Evolutionary conservation across 2,888 invertebrate species (phyloP).

Genomic region (Tenthredo amoena): DNA sequence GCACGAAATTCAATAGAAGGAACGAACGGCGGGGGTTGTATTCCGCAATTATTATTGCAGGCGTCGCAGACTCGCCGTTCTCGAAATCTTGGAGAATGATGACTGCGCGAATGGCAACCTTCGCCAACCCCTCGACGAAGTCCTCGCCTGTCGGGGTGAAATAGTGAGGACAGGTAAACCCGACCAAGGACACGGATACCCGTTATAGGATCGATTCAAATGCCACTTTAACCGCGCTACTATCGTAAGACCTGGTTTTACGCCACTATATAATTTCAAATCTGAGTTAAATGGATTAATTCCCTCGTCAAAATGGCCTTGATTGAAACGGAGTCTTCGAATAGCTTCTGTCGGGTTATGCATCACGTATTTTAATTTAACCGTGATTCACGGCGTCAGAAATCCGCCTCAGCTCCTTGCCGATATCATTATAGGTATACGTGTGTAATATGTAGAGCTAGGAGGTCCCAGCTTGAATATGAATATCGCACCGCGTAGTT

Average conservation of each 20-base stretch:
- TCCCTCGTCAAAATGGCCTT: neutral
- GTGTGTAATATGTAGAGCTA: neutral
- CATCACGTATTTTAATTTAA: too few relatives aligned
- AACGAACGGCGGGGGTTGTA: neutral
- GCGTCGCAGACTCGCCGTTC: neutral
- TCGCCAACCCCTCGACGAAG: slow-evolving; percentile 37
- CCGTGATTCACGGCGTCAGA: neutral
- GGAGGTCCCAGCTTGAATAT: neutral
- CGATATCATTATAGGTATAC: neutral
- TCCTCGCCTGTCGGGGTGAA: slow-evolving; percentile 48
- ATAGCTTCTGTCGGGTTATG: neutral
- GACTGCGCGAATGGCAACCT: slow-evolving; percentile 33
- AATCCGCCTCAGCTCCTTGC: neutral
- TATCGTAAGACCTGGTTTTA: neutral
- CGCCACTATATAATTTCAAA: neutral
- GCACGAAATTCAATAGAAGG: neutral
- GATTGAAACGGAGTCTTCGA: neutral
- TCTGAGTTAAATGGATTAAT: neutral
- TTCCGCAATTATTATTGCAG: slow-evolving; percentile 1
- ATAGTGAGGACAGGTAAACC: slow-evolving; percentile 39
- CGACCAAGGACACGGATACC: slow-evolving; percentile 44
- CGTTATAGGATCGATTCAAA: slow-evolving; percentile 38
- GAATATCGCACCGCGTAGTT: neutral
- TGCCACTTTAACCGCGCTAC: slow-evolving; percentile 36
- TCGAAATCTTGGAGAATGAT: slow-evolving; percentile 34